Evolutionary conservation across 2,888 invertebrate species (phyloP).

Genomic region (Conus canariensis): DNA sequence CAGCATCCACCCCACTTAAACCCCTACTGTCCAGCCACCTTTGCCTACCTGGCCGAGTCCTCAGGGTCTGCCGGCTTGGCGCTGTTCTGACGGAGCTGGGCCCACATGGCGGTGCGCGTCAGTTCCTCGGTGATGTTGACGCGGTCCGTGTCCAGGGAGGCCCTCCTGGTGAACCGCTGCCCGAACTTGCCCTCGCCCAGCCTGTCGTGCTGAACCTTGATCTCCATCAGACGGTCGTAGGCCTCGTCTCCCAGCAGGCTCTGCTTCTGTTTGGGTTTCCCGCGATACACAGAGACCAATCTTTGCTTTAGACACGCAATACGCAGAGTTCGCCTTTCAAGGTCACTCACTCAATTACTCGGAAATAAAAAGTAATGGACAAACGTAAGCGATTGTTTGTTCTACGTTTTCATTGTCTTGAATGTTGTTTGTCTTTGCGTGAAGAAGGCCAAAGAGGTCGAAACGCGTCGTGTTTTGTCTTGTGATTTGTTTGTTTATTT

Average conservation of each 20-base stretch:
- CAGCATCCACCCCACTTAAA: not conserved
- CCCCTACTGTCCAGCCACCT: not conserved
- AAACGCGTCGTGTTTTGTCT: no score
- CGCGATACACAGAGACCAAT: not conserved
- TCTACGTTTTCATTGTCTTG: no score
- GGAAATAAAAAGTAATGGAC: no score
- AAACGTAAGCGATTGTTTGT: no score
- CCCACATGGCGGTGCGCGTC: slow-evolving; percentile 94
- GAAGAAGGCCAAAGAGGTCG: no score
- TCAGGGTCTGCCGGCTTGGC: slow-evolving; percentile 45
- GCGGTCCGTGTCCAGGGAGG: slow-evolving; percentile 62
- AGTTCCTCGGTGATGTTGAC: slow-evolving; percentile 91
- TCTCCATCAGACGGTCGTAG: slow-evolving; percentile 53
- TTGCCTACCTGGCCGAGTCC: not conserved
- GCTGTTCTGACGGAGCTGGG: slow-evolving; percentile 52
- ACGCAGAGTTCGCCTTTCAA: not conserved
- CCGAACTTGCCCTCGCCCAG: slow-evolving; percentile 50
- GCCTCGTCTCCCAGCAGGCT: slow-evolving; percentile 44
- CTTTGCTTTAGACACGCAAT: not conserved
- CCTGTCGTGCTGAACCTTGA: slow-evolving; percentile 52
- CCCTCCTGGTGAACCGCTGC: slow-evolving; percentile 53
- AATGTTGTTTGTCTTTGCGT: no score
- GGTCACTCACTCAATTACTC: no score
- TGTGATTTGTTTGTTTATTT: no score
- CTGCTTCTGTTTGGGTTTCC: slow-evolving; percentile 38